Conservation (phyloP, 2,888 invertebrate genomes). For the Pachydiplax longipennis region DNA sequence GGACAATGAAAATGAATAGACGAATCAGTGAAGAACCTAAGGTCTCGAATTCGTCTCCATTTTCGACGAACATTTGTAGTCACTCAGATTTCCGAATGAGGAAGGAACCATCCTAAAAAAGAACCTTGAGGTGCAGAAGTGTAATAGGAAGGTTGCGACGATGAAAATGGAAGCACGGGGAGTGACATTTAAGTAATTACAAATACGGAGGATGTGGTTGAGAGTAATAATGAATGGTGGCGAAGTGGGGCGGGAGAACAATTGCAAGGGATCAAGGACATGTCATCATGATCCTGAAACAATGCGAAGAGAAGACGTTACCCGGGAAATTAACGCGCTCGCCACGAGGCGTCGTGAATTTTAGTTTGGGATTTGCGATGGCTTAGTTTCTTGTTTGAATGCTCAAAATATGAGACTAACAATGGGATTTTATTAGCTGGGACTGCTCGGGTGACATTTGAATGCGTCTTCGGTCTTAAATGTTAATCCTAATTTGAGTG, state of each 20-base stretch:
- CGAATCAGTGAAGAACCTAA: too few species aligned
- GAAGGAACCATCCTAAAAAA: not conserved
- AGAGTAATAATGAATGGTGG: slow-evolving; percentile 14
- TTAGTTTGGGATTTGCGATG: not conserved
- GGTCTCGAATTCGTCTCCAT: too few species aligned
- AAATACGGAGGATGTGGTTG: not conserved
- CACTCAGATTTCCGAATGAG: too few species aligned
- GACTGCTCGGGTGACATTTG: not conserved
- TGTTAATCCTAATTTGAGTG: not conserved
- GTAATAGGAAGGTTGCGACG: not conserved
- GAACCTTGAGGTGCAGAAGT: not conserved
- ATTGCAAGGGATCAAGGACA: slow-evolving; percentile 23
- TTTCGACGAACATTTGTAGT: too few species aligned
- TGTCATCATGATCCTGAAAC: slow-evolving; percentile 18
- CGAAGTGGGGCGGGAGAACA: not conserved
- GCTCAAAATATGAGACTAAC: not conserved
- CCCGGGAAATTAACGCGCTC: not conserved
- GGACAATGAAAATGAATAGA: too few species aligned
- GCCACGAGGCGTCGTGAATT: not conserved
- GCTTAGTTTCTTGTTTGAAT: not conserved
- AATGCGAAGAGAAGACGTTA: not conserved
- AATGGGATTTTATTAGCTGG: not conserved
- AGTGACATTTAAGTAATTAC: slow-evolving; percentile 7
- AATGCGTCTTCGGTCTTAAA: not conserved
- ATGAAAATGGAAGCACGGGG: not conserved